Base-by-base conservation (phyloP, 2,888 invertebrate genomes). In the Gryllus longicercus region DNA sequence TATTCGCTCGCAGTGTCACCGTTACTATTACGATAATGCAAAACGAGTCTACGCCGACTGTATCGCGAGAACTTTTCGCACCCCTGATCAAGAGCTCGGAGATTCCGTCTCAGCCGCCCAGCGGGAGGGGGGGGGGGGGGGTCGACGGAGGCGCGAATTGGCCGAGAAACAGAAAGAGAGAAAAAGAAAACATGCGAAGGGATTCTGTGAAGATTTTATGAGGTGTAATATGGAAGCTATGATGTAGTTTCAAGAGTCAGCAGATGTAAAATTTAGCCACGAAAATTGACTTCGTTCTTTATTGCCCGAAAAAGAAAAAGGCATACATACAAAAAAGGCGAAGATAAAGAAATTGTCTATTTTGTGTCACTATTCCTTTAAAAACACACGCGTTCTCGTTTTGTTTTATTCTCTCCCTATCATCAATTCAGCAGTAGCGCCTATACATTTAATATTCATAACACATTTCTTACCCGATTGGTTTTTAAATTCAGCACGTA, bases 181-280 rank as follows among this genome's bases (percentile, higher is more conserved):
- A 63, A n/a, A 63, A 63, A 63, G 63, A 63, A n/a, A 63, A 63
- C 63, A 63, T n/a, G 63, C 16, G 63, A 18, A 63, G 63, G 63
- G 63, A 63, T 63, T 63, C 16, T n/a, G n/a, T 63, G 63, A 63
- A 63, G 63, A 63, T 63, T 63, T 63, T 63, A 63, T 63, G 63
- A 63, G 63, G 63, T 63, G 63, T 63, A 63, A 63, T 63, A 63
- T 63, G 63, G 63, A 63, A 63, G 63, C 63, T n/a, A 63, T 63
- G 63, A 63, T 63, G 63, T 63, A 63, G 63, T 63, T 63, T 63
- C 63, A 63, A 63, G 77, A 11, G 51, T 77, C 77, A 77, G 77
- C 78, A 78, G 78, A 78, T 78, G 78, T 78, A 78, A 78, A 78
- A 78, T 74, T 78, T 78, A 78, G 78, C 78, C 51, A 21, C 25